phyloP scores from a whole-genome alignment of 2,888 invertebrate species.

The Cecidostiba fungosa region DNA sequence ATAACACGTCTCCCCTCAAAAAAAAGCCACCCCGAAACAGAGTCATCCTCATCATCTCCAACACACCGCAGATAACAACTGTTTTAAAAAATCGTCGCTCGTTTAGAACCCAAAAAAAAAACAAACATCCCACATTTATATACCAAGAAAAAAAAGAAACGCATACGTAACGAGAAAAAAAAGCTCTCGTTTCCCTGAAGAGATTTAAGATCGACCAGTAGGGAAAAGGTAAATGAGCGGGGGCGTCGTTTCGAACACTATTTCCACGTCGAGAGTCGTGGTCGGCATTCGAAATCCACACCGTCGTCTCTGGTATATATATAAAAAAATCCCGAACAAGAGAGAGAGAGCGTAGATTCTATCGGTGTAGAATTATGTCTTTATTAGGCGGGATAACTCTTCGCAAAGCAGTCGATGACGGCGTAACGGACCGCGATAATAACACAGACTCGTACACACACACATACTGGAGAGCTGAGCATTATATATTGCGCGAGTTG shows the following conservation, averaged over 20 bases:
- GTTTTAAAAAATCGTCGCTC: conserved; percentile 54
- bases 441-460: background rate
- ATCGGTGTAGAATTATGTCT: conserved; percentile 76
- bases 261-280: conserved; percentile 37
- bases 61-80: conserved; percentile 28
- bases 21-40: conserved; percentile 17
- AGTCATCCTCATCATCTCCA: background rate
- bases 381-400: conserved; percentile 73
- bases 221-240: conserved; percentile 52
- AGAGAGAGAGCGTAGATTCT: conserved; percentile 69
- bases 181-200: conserved; percentile 49
- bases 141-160: background rate
- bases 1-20: background rate
- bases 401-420: conserved; percentile 11
- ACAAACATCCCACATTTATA: background rate
- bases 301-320: background rate
- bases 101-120: conserved; percentile 34
- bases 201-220: conserved; percentile 44
- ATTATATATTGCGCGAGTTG: conserved; percentile 20
- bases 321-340: conserved; percentile 53
- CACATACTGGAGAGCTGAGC: background rate
- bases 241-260: conserved; percentile 36
- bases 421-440: conserved; percentile 32
- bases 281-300: conserved; percentile 40
- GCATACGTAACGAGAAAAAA: conserved; percentile 35